Percentiles rank a stretch among this genome's conserved stretches.
phyloP scores from a whole-genome alignment of 2,797 vertebrate species.

The Ambastaia sidthimunki region DNA sequence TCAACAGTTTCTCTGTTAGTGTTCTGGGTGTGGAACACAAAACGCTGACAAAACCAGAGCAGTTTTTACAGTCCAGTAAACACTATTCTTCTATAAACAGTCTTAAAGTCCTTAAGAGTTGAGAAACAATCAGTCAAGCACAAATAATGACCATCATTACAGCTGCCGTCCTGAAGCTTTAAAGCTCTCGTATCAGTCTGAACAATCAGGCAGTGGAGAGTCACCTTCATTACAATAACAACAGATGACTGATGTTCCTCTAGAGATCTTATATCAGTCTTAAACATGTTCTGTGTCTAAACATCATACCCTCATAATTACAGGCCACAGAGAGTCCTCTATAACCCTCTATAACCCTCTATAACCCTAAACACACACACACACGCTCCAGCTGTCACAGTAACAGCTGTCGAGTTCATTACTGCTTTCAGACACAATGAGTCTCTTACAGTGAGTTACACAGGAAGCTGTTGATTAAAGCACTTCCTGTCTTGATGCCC shows the following conservation, averaged over 20 bases:
- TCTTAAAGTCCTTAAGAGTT: background rate
- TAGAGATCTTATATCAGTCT: background rate
- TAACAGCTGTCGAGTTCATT: constrained; percentile 71
- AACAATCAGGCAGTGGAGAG: constrained; percentile 22
- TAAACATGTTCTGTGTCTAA: background rate
- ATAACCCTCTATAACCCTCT: too few species aligned
- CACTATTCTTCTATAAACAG: background rate
- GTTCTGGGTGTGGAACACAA: constrained; percentile 25
- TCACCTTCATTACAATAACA: constrained; percentile 28
- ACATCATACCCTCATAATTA: background rate
- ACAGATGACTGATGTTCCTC: background rate
- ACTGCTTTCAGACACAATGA: constrained; percentile 72
- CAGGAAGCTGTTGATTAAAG: constrained; percentile 77
- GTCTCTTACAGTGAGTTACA: constrained; percentile 49
- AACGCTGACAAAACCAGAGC: constrained; percentile 23
- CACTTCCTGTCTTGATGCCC: constrained; percentile 73
- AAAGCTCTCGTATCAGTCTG: constrained; percentile 5
- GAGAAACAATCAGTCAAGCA: constrained; percentile 5
- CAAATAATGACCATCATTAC: constrained; percentile 24
- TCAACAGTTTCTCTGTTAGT: constrained; percentile 15
- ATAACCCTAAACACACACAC: background rate
- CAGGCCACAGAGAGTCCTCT: too few species aligned
- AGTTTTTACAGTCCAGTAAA: background rate
- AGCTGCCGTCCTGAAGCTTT: background rate
- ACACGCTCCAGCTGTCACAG: constrained; percentile 47